These are phyloP conservation scores for Chauna torquata DNA, from an alignment of 2,113 vertebrate species.

Conservation along the genomic window DNA sequence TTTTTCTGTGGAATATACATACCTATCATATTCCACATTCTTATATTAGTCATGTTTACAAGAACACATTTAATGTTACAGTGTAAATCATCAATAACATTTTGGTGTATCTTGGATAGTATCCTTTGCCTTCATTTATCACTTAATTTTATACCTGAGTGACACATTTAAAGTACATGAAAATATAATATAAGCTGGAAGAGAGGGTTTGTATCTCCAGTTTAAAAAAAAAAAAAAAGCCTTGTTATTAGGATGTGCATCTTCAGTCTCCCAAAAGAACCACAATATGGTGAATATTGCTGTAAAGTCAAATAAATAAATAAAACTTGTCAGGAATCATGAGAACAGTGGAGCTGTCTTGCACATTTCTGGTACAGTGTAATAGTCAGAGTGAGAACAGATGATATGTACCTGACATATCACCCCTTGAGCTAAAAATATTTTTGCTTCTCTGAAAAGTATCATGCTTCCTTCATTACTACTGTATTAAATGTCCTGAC, in stretches of 20 bases:
- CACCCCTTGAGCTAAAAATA: slow-evolving; percentile 8
- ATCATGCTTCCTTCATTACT: slow-evolving; percentile 6
- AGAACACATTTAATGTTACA: neutral
- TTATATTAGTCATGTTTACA: neutral
- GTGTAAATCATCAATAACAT: neutral
- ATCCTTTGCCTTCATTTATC: neutral
- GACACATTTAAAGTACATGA: neutral
- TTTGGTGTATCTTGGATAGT: neutral
- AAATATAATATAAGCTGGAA: neutral
- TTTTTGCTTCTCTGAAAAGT: neutral
- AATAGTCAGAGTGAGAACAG: neutral
- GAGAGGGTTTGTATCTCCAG: neutral
- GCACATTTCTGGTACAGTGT: neutral
- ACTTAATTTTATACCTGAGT: neutral
- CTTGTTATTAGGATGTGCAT: neutral
- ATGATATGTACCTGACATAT: neutral
- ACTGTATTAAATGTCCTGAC: neutral
- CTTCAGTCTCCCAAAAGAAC: neutral
- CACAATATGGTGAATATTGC: neutral
- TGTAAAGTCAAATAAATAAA: neutral
- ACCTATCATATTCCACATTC: neutral
- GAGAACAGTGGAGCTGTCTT: neutral
- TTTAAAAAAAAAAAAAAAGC: neutral
- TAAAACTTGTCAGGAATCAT: neutral
- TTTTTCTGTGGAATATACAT: neutral